Base-by-base conservation (phyloP, 2,797 vertebrate species). In the Rhynchotus rufescens region DNA sequence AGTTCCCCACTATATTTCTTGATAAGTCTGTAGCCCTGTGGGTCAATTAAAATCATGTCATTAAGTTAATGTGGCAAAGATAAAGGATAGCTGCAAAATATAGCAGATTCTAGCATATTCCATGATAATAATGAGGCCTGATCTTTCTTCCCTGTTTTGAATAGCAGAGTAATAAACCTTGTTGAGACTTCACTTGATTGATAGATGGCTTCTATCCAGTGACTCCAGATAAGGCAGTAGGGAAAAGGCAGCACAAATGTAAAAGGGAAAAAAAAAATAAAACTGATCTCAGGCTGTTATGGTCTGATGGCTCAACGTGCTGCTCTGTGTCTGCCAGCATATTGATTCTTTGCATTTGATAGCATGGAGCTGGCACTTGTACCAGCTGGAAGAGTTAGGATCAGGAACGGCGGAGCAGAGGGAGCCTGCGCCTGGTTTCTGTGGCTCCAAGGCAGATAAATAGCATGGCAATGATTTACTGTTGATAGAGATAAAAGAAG, bases 331-430 rank as follows among this genome's bases (percentile, higher is more conserved):
- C 91, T 96, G 95, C 89, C 96, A 96, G 95, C 90, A 92, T 94
- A 95, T 94, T 94, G 93, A 96, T 96, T 95, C 92, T 76, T 90
- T 90, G 84, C 90, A 93, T 96, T 95, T 95, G 94, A 92, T 96
- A 93, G 84, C 84, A 81, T 73, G 88, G 82, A 96, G 89, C 51
- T 87, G 84, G 94, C 91, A 89, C 71, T 92, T 92, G 62, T 40
- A 64, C 95, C 88, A 82, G 12, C 85, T 90, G 91, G 60, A 74
- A 92, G 83, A 83, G 44, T 47, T 44, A 79, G 80, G 74, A 94
- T 91, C 78, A 84, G 75, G 80, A 93, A 66, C 60, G 92, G 89
- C 86, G 84, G 93, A 94, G 86, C 78, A 86, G 69, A 91, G 78
- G 76, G 80, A 95, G 36, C 45, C 51, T n/a, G 80, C 40, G 86